Percentiles rank a stretch among this genome's conserved stretches.
These are phyloP conservation scores for Phenganax subtilis DNA, from an alignment of 92 coral and sea anemone genomes.

Conservation along the genomic window DNA sequence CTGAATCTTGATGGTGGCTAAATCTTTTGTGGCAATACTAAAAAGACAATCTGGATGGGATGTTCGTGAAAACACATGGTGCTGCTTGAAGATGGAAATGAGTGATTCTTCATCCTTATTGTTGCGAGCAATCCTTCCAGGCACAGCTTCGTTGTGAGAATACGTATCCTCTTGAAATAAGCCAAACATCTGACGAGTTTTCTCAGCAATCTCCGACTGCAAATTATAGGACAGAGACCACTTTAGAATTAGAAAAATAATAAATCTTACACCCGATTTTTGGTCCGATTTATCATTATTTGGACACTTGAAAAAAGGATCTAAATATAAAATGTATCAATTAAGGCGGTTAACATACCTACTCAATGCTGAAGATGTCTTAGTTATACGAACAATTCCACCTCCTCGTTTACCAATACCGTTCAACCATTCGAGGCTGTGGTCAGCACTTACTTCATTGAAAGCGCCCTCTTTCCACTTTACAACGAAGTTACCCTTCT, in stretches of 20 bases:
- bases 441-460: background rate
- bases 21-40: constrained; percentile 63
- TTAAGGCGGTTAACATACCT: constrained; percentile 19
- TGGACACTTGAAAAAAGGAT: background rate
- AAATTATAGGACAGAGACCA: constrained; percentile 48
- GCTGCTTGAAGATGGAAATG: constrained; percentile 43
- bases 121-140: constrained; percentile 50
- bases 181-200: constrained; percentile 54
- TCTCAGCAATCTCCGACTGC: constrained; percentile 52
- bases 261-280: background rate
- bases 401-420: background rate
- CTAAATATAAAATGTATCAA: background rate
- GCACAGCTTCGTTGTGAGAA: constrained; percentile 54
- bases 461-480: background rate
- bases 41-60: constrained; percentile 57
- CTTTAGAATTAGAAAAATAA: background rate
- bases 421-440: background rate
- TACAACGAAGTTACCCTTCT: background rate
- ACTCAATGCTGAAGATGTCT: constrained; percentile 55
- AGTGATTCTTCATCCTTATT: constrained; percentile 54
- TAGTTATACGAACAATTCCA: constrained; percentile 50
- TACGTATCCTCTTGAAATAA: constrained; percentile 54
- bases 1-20: constrained; percentile 52
- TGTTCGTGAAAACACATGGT: constrained; percentile 48
- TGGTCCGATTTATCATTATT: background rate